Evolutionary conservation across 1,140 invertebrate genomes (phyloP), one percentile per base, ranked within the genome.

Genomic region (Eriosoma lanigerum): DNA sequence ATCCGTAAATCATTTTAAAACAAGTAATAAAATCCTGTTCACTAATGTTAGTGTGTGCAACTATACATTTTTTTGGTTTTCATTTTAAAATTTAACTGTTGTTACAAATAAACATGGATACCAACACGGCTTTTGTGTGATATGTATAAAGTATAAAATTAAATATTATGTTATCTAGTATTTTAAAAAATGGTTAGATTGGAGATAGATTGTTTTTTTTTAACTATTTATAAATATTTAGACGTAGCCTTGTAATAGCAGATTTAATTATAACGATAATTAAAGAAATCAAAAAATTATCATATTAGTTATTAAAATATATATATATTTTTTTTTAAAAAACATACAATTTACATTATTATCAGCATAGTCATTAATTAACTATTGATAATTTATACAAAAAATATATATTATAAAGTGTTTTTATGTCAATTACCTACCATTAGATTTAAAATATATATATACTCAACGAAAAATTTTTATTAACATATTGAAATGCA

Each of bases 141-240:
- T 78, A 78, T 78, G 75, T 78, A 78, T 54, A 78, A 78, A 78
- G 56, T 78, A 58, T 78, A 24, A 62, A 78, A 78, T 62, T 78
- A 62, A 78, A 38, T n/a, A n/a, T 76, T 60, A 78, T 60, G 75
- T 78, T 78, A 78, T 44, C 56, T 78, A 78, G 75, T 78, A 62
- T 78, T 78, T 62, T 62, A 60, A 54, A 38, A 68, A 62, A 60
- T 78, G 38, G 21, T 78, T 60, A 62, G 38, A 19, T 12, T 10
- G n/a, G 38, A 78, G 75, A 8, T 38, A 38, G 32, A 38, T 38
- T 38, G 32, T 48, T 60, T 62, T 78, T 58, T 21, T 78, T 46
- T 78, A 72, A 72, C 46, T 72, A 72, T 46, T 29, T 72, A 29
- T 78, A 50, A 58, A 78, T 46, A 19, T 62, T 48, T 78, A 78